Base-by-base conservation (phyloP, 2,888 invertebrate genomes). In the Aricia artaxerxes region DNA sequence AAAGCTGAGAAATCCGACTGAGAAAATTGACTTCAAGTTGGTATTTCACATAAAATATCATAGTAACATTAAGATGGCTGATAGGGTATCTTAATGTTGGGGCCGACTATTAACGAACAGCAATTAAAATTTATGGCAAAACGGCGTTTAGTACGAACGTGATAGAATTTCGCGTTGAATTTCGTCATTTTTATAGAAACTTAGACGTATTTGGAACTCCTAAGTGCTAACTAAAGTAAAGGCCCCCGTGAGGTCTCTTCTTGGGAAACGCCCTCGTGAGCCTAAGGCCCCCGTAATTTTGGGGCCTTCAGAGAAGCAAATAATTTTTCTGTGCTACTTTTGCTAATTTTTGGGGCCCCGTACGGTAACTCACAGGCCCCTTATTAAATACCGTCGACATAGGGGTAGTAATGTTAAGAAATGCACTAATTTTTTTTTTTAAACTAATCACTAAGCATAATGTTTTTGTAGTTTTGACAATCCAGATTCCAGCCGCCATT, bases 31-130 rank as follows among this genome's bases (percentile, higher is more conserved):
- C 35, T 69, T 69, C 35, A 69, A 69, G 13, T 69, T 35, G 69
- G 69, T 69, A 69, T 69, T 69, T 69, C 69, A 69, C 69, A 69
- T 69, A 69, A 69, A 69, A 69, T 69, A 69, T 38, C 69, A 38
- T 69, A 69, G 13, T 69, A 69, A 69, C 69, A 69, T 69, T 69
- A 69, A 69, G 69, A 38, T 69, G 69, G 69, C 35, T 13, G 69
- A 69, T 69, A 69, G 1, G 16, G 2, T 69, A 69, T 69, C 69
- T 38, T 69, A 69, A 69, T 69, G 35, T 69, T 31, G 69, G 64
- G 69, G 35, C 35, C 69, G 69, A 69, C 69, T 69, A 69, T 69
- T 69, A 69, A 13, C 69, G 35, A 69, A 38, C 24, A 38, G 13
- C 69, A 69, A 69, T 69, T 69, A 69, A 69, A 69, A 38, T 69